Evolutionary conservation across 2,113 vertebrate species (phyloP).

Genomic region (Carollia perspicillata): DNA sequence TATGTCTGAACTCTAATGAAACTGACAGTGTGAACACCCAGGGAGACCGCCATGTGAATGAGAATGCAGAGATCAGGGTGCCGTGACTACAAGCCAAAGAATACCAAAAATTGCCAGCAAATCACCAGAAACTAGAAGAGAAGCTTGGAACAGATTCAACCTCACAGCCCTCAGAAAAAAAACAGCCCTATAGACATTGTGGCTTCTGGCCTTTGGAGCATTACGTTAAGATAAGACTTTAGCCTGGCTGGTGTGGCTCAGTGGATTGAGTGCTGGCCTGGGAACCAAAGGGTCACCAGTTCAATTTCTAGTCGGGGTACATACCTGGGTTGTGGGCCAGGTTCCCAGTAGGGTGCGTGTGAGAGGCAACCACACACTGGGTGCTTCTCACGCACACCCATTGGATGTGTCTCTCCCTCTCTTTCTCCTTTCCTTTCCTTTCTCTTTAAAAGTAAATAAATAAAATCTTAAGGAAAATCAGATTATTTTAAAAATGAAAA

Average conservation of each 20-base stretch:
- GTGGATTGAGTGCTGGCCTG: no score
- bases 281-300: no score
- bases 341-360: no score
- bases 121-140: background rate
- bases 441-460: no score
- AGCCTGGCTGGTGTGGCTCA: no score
- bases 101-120: background rate
- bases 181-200: background rate
- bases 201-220: background rate
- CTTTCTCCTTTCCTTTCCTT: no score
- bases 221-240: background rate
- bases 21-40: background rate
- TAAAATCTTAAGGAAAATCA: no score
- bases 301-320: no score
- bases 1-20: background rate
- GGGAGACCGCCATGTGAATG: background rate
- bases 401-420: no score
- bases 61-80: background rate
- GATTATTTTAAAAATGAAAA: background rate
- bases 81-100: background rate
- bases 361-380: no score
- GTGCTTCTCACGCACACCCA: no score
- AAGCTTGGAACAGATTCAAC: accelerated
- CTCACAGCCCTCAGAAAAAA: background rate
- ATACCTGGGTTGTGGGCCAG: no score